phyloP scores from a whole-genome alignment of 2,888 invertebrate species.

The Drosophila colorata region DNA sequence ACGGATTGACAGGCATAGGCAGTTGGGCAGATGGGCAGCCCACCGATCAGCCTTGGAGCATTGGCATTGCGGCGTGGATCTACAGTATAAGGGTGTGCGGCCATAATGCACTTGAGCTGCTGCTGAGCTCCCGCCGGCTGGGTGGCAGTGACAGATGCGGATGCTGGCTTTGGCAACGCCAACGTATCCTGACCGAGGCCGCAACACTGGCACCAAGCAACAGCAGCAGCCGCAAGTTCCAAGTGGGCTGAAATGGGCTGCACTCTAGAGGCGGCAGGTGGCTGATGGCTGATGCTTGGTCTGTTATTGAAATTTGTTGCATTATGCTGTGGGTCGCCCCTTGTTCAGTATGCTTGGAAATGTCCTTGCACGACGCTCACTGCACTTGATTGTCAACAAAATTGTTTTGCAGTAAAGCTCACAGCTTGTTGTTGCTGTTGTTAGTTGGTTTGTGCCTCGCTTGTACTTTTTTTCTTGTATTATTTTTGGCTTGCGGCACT shows the following conservation, averaged over 20 bases:
- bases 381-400: constrained; percentile 79
- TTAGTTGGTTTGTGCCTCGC: constrained; percentile 12
- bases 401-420: constrained; percentile 67
- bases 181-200: constrained; percentile 68
- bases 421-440: constrained; percentile 25
- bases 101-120: constrained; percentile 53
- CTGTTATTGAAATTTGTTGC: constrained; percentile 78
- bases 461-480: constrained; percentile 1
- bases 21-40: constrained; percentile 5
- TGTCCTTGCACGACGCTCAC: constrained; percentile 68
- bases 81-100: constrained; percentile 29
- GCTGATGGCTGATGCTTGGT: constrained; percentile 32
- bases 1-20: constrained; percentile 57
- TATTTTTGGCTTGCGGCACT: constrained; percentile 44
- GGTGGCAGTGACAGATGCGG: constrained; percentile 56
- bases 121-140: constrained; percentile 38
- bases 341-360: constrained; percentile 50
- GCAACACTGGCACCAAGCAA: constrained; percentile 51
- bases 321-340: constrained; percentile 59
- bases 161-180: constrained; percentile 53
- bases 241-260: constrained; percentile 13
- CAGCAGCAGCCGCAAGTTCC: constrained; percentile 23
- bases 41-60: constrained; percentile 59
- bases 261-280: constrained; percentile 27
- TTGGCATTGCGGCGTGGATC: constrained; percentile 34